Conservation (phyloP, 2,797 vertebrate species). For the Otolemur crassicaudatus region DNA sequence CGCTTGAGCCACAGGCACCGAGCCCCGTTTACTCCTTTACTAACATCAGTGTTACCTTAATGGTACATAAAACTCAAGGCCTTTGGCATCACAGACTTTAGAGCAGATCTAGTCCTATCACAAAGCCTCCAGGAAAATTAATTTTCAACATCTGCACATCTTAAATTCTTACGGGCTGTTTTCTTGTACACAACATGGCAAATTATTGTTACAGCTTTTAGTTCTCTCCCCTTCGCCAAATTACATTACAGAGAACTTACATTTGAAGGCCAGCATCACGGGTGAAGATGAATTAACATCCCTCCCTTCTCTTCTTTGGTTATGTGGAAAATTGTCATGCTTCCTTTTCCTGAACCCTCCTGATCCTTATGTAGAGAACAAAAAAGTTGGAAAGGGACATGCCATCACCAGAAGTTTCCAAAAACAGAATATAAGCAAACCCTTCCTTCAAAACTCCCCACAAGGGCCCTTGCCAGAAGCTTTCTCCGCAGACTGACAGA, state of each 20-base stretch:
- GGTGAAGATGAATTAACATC: slow-evolving; percentile 88
- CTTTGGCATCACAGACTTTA: background rate
- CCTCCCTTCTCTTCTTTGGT: slow-evolving; percentile 87
- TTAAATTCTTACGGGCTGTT: background rate
- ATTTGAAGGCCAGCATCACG: slow-evolving; percentile 92
- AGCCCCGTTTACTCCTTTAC: too few species aligned
- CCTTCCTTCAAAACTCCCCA: background rate
- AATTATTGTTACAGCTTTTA: background rate
- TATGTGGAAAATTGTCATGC: slow-evolving; percentile 87
- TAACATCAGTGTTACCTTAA: background rate
- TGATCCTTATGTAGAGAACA: slow-evolving; percentile 83
- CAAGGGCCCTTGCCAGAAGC: background rate
- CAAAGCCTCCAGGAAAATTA: background rate
- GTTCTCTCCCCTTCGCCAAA: background rate
- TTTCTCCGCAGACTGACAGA: background rate
- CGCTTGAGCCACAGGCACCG: too few species aligned
- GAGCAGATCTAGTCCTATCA: background rate
- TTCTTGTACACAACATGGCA: background rate
- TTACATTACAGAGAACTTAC: slow-evolving; percentile 84
- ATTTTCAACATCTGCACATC: background rate
- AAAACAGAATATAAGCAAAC: background rate
- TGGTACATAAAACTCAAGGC: background rate
- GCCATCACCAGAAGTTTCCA: background rate
- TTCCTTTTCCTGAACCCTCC: slow-evolving; percentile 91
- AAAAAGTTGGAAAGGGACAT: background rate